A percentile compares a stretch with the other conserved stretches of the same genome.
These are phyloP conservation scores for Philereme vetulata DNA, from an alignment of 2,888 invertebrate genomes.

Conservation along the genomic window DNA sequence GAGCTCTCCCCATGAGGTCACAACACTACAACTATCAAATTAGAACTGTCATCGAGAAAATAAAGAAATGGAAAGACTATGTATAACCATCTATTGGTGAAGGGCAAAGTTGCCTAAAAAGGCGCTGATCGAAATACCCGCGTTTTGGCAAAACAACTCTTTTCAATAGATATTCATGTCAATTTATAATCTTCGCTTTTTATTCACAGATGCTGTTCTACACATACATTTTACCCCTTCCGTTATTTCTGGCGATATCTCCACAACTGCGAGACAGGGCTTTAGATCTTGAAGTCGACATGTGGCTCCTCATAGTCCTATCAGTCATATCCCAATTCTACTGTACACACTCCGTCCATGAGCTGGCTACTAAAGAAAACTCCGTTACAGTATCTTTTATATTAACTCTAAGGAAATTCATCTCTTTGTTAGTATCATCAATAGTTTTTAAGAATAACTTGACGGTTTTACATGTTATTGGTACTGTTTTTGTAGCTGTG, in stretches of 20 bases:
- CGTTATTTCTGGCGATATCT: slow-evolving; percentile 63
- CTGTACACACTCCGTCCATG: slow-evolving; percentile 71
- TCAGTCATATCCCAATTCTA: slow-evolving; percentile 69
- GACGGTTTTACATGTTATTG: slow-evolving; percentile 64
- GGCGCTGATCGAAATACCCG: too few species aligned
- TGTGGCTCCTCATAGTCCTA: slow-evolving; percentile 60
- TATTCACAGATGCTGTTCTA: slow-evolving; percentile 76
- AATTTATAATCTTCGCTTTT: not conserved
- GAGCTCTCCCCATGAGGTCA: too few species aligned
- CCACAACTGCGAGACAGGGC: slow-evolving; percentile 57
- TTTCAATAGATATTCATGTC: too few species aligned
- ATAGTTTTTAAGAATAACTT: slow-evolving; percentile 75
- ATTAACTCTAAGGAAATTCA: slow-evolving; percentile 71
- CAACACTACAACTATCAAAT: too few species aligned
- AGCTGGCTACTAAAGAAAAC: slow-evolving; percentile 68
- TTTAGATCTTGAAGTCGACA: slow-evolving; percentile 45
- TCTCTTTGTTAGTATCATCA: slow-evolving; percentile 68
- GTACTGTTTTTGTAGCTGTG: slow-evolving; percentile 62
- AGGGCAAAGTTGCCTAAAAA: too few species aligned
- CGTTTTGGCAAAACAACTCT: too few species aligned
- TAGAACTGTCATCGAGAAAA: too few species aligned
- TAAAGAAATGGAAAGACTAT: too few species aligned
- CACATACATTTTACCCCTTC: slow-evolving; percentile 68
- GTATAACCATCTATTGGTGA: too few species aligned
- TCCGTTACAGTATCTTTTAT: slow-evolving; percentile 74